Base-by-base conservation (phyloP, 2,888 invertebrate genomes). In the Lasioglossum leucozonium region DNA sequence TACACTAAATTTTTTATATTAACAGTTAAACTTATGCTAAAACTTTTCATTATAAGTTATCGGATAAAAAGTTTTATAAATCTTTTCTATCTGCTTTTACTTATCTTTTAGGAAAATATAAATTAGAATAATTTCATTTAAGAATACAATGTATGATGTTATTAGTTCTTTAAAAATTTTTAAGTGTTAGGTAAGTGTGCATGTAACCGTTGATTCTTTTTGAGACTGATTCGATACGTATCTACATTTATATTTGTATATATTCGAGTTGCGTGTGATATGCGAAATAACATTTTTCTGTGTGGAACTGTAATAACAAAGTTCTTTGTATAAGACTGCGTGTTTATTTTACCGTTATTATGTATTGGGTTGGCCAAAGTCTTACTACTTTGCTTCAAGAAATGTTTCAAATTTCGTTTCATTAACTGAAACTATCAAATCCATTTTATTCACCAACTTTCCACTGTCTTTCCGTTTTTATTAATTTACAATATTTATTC, bases 141-240 rank as follows among this genome's bases (percentile, higher is more conserved):
- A 51, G 22, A 51, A 51, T 55, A n/a, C 11, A n/a, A 55, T n/a
- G 55, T n/a, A 10, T n/a, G 55, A 55, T 55, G 55, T 55, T 55
- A 55, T 55, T 55, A 55, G 11, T n/a, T 55, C 10, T 55, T n/a
- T 55, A 55, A n/a, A 11, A 4, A 55, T 55, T n/a, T n/a, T 11
- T 0, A n/a, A 11, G 55, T n/a, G n/a, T n/a, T n/a, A 11, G 55
- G 55, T 55, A 55, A 55, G 55, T n/a, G 55, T 55, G 55, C 55
- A n/a, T 55, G 55, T 1, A 55, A n/a, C 55, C 55, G 3, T 11
- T 55, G 55, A 55, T 55, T n/a, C 10, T n/a, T 55, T 55, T 55
- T 55, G 55, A 55, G 55, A 55, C 55, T 55, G 55, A 55, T n/a
- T 55, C n/a, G 55, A n/a, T 55, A 55, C 8, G 55, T 55, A 55